Evolutionary conservation across 1,140 invertebrate genomes (phyloP), one percentile per base, ranked within the genome.

Genomic region (Drosophila mojavensis): DNA sequence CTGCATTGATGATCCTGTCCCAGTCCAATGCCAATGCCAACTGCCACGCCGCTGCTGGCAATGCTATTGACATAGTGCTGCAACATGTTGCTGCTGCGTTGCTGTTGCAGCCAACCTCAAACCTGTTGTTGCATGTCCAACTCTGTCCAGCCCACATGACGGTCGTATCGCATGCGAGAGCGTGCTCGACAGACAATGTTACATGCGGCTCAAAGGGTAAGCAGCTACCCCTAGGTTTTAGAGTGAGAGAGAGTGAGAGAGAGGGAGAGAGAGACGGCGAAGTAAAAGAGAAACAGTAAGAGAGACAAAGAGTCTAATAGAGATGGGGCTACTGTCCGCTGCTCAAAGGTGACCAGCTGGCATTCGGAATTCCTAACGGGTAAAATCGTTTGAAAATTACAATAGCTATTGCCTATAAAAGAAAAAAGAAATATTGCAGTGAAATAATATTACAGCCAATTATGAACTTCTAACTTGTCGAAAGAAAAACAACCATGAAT

Each of bases 41-140:
- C 62, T 53, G 81, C 36, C 60, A 63, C 26, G 36, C 5, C 36
- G 30, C 45, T 28, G 78, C 30, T 62, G 43, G 13, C 69, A 45
- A 33, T 74, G 63, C 65, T 65, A 63, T 24, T 24, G 65, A 47
- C 48, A 47, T 24, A 48, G 30, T 55, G 33, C 67, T 85, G 78
- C 78, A 85, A 84, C 81, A 84, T 84, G 81, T 85, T 85, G 78
- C 48, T 69, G 61, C 24, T 48, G 47, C 51, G 17, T 24, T 24
- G 43, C 45, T 28, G 20, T 45, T 59, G 55, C n/a, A 47, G 58
- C n/a, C 64, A 64, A 50, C 64, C 69, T 81, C 71, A 73, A 83
- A 86, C 83, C 83, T 83, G 76, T 88, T 84, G 81, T 81, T 80
- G 68, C 73, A 71, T 65, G 73, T 11, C 33, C 73, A 71, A 71